Base-by-base conservation (phyloP, 2,113 vertebrate species). In the Phoxinus phoxinus region DNA sequence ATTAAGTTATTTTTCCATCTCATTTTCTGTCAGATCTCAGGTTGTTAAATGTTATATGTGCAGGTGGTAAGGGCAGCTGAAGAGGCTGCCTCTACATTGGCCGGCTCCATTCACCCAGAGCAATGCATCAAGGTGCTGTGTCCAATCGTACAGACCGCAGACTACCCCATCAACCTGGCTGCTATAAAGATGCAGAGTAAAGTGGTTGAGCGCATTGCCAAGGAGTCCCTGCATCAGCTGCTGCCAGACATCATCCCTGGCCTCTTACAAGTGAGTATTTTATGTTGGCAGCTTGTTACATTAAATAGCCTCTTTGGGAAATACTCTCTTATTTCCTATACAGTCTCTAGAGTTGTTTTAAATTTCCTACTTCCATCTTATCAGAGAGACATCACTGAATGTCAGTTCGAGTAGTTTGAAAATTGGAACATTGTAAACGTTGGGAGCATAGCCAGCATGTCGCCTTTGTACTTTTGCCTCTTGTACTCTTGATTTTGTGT, bases 181-280 rank as follows among this genome's bases (percentile, higher is more conserved):
- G 98, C 98, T 91, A 99, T 99, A 93, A 99, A 99, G 94, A 99
- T 99, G 98, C 97, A 99, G 91, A 98, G 97, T 0, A 99, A 98
- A 91, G 98, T 99, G 76, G 98, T 98, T 0, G 98, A 99, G 93
- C 96, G 97, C 92, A 97, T 99, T 65, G 89, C 96, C 89, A 98
- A 97, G 94, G 97, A 99, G 76, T 96, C 97, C 0, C 90, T 99
- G 84, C 92, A 97, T 87, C 96, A 96, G 90, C 96, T 99, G 83
- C 96, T 99, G 37, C 95, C 96, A 0, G 98, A 99, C 93, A 98
- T 99, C 89, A 99, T 99, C 90, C 98, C 98, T 0, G 98, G 98
- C 37, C 93, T 99, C 81, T 93, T 99, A 91, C 98, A 99, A 97
- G 98, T 99, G 87, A 59, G 77, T 83, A 35, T 86, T 48, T 30